Conservation (phyloP, 2,888 invertebrate species). For the Drosophila incognita region DNA sequence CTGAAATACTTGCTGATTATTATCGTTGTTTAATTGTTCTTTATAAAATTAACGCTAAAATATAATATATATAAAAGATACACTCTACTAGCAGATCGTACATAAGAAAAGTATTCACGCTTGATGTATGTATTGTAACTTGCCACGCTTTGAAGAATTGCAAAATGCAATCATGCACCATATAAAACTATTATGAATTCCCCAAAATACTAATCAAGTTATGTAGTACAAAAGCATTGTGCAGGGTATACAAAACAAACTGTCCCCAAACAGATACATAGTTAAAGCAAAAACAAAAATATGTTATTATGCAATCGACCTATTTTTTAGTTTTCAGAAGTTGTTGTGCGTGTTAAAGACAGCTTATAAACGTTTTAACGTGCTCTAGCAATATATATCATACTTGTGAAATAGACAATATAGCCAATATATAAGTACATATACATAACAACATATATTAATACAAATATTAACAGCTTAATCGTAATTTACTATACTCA, state of each 20-base stretch:
- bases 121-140: constrained; percentile 37
- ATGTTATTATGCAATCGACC: constrained; percentile 18
- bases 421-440: constrained; percentile 61
- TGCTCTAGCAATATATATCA: constrained; percentile 65
- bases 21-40: constrained; percentile 53
- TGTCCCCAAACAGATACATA: constrained; percentile 18
- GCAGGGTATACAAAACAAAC: constrained; percentile 65
- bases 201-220: constrained; percentile 12
- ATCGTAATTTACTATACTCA: constrained; percentile 20
- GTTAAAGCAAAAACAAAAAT: not conserved
- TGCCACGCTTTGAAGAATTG: constrained; percentile 74
- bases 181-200: constrained; percentile 14
- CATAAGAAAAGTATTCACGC: not conserved
- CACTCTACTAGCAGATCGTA: constrained; percentile 1
- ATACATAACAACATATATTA: constrained; percentile 27
- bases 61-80: constrained; percentile 9
- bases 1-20: constrained; percentile 83
- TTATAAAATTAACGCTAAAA: not conserved
- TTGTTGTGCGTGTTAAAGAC: constrained; percentile 56
- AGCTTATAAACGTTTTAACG: constrained; percentile 39
- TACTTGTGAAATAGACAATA: constrained; percentile 85
- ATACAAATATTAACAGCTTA: constrained; percentile 14
- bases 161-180: constrained; percentile 79
- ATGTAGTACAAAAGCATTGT: constrained; percentile 66
- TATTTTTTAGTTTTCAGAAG: constrained; percentile 60